Percentiles rank a stretch among this genome's conserved stretches.
Conservation (phyloP, 2,888 invertebrate genomes). For the Neoascia interrupta region DNA sequence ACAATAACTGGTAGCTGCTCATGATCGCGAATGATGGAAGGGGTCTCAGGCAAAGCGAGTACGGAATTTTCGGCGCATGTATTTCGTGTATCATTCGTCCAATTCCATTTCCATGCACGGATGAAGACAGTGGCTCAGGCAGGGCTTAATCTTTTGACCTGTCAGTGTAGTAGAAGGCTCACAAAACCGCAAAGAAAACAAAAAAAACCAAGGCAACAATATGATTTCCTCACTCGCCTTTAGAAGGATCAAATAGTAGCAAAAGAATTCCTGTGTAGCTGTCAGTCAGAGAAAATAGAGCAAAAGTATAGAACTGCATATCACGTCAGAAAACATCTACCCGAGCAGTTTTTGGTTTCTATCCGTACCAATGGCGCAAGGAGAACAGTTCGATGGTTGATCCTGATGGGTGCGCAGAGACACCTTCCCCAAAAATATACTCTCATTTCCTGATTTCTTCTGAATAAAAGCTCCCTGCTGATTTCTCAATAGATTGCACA, state of each 20-base stretch:
- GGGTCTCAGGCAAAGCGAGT: too few species aligned
- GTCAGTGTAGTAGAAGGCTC: too few species aligned
- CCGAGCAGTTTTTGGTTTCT: conserved; percentile 23
- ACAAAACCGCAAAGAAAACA: not conserved
- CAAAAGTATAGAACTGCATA: conserved; percentile 8
- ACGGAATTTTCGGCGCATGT: too few species aligned
- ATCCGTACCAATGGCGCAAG: conserved; percentile 1
- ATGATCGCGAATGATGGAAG: too few species aligned
- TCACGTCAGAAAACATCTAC: conserved; percentile 11
- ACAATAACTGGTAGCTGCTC: too few species aligned
- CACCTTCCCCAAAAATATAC: conserved; percentile 33
- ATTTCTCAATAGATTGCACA: conserved; percentile 65
- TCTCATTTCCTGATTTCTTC: conserved; percentile 51
- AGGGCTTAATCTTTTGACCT: too few species aligned
- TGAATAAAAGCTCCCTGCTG: conserved; percentile 39
- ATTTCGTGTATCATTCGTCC: too few species aligned
- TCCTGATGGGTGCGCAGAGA: conserved; percentile 16
- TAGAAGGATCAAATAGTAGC: conserved; percentile 20
- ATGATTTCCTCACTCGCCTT: conserved; percentile 2
- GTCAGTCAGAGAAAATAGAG: conserved; percentile 7
- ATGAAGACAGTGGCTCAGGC: too few species aligned
- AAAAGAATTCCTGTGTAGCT: conserved; percentile 21
- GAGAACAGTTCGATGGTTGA: not conserved
- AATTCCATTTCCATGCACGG: too few species aligned
- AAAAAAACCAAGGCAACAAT: conserved; percentile 1